phyloP scores from a whole-genome alignment of 2,113 vertebrate genomes.

The Pachyramphus minor region DNA sequence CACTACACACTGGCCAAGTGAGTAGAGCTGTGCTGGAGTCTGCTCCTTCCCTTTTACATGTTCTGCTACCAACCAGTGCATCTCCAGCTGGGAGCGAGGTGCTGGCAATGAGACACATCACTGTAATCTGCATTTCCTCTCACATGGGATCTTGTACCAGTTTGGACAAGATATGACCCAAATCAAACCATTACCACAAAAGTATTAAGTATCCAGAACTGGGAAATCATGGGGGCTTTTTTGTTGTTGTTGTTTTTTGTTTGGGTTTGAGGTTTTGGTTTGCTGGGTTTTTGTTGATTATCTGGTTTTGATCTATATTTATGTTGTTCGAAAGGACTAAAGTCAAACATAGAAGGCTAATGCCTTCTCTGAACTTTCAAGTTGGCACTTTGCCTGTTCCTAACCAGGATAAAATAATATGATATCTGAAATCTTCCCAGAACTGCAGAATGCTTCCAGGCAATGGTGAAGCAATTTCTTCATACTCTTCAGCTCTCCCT shows the following conservation, averaged over 20 bases:
- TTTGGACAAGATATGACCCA: not conserved
- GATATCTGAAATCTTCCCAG: not conserved
- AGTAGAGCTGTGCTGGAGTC: not conserved
- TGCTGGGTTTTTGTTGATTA: not conserved
- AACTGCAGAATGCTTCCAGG: not conserved
- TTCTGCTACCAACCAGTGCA: not conserved
- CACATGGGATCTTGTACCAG: not conserved
- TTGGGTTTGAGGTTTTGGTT: not conserved
- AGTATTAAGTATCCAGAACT: not conserved
- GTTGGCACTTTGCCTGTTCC: not conserved
- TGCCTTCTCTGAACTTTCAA: not conserved
- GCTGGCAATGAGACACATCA: not conserved
- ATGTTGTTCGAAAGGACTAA: not conserved
- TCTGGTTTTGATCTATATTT: not conserved
- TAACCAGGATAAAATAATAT: not conserved
- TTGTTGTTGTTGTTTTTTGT: not conserved
- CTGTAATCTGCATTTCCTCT: not conserved
- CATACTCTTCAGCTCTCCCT: not conserved
- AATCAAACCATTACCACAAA: not conserved
- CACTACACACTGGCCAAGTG: not conserved
- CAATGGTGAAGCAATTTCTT: not conserved
- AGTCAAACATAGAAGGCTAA: not conserved
- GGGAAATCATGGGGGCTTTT: not conserved
- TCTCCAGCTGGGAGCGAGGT: not conserved
- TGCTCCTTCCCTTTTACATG: not conserved